Evolutionary conservation across 1,140 invertebrate genomes (phyloP).

Genomic region (Hetaerina americana): DNA sequence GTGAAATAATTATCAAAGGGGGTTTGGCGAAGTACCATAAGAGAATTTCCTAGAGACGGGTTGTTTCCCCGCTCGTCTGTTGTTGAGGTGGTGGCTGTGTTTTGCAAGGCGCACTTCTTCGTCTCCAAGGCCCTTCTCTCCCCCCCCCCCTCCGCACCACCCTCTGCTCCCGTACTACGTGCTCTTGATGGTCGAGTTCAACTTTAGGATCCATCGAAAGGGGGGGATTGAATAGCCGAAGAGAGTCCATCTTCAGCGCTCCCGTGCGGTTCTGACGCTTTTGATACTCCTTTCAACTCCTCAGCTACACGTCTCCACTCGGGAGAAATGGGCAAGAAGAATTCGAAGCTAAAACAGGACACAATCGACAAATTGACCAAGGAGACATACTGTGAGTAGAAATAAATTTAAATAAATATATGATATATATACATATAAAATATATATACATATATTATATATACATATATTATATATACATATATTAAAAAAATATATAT

Average conservation of each 20-base stretch:
- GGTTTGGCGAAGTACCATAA: not conserved
- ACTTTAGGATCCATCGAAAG: not conserved
- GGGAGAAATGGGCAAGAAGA: conserved; percentile 69
- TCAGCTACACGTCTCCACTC: not conserved
- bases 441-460: no score
- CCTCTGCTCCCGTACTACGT: no score
- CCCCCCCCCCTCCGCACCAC: no score
- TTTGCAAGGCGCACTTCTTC: not conserved
- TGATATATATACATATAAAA: no score
- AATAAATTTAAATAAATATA: not conserved
- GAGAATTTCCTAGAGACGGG: not conserved
- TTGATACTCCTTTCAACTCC: not conserved
- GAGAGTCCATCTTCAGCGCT: no score
- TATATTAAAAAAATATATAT: not conserved
- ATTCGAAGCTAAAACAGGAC: conserved; percentile 84
- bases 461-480: no score
- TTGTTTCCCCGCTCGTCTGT: not conserved
- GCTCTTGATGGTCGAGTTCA: not conserved
- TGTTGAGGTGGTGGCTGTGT: not conserved
- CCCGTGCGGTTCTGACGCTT: not conserved
- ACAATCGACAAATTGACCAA: conserved; percentile 77
- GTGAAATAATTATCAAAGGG: not conserved
- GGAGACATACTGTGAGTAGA: conserved; percentile 81
- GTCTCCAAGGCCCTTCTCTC: no score
- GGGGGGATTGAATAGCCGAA: not conserved